Evolutionary conservation across 2,797 vertebrate species (phyloP), one percentile per base, ranked within the genome.

Genomic region (Helostoma temminkii): DNA sequence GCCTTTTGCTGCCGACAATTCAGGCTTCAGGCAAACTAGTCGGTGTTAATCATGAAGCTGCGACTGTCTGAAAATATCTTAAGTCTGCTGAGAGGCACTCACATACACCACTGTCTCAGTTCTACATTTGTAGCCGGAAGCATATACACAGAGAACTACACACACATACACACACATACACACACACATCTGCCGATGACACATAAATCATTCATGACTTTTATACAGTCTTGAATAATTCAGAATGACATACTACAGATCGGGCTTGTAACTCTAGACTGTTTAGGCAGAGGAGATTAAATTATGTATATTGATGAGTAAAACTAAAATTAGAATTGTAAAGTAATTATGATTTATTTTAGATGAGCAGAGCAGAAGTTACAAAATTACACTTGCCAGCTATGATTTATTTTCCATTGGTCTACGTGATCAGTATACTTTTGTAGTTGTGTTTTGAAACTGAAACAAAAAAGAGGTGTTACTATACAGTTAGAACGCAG

Each of bases 21-120:
- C 49, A 41, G 5, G 65, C 71, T 46, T 52, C 28, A 26, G 72
- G 65, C 36, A 52, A 72, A 65, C 18, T 1, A 7, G 10, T 9
- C 6, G 1, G 10, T 36, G 22, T 78, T 81, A 76, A 71, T 76
- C 64, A 69, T 18, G 16, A 52, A n/a, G 22, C 25, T 36, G 36
- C 37, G 64, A 53, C 60, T 43, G 64, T 58, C 48, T 66, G 25
- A 22, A 47, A 59, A 37, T 18, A 6, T 12, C 45, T 37, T 2
- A 36, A 8, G 6, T 42, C 39, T 56, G 57, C 58, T 12, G 28
- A 55, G 9, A 34, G 16, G 9, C 9, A 5, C 39, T 42, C 6
- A 18, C 14, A 39, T 15, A 24, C 26, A 56, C 3, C 0, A 4
- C 41, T 0, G 5, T 47, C 24, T 65, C 12, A 16, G 24, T 6